Evolutionary conservation across 2,797 vertebrate species (phyloP), one percentile per base, ranked within the genome.

Genomic region (Helostoma temminkii): DNA sequence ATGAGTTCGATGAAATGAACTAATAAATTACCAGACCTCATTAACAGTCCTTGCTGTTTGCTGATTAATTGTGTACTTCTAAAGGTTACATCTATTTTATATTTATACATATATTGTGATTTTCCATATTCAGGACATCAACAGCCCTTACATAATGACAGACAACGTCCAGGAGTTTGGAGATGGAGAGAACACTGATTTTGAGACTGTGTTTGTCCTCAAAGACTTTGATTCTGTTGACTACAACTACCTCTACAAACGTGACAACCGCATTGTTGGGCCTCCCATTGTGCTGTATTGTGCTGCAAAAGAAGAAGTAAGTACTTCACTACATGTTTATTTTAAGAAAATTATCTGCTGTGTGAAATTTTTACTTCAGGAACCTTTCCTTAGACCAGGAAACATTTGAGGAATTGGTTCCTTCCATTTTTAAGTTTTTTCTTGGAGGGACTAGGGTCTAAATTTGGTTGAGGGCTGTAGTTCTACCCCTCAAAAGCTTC

Each of bases 261-360:
- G 88, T 1, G 96, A 98, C 10, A 96, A 93, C 85, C 94, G 97
- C 67, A 95, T 99, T 24, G 53, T 99, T 3, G 98, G 97, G 2
- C 97, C 97, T n/a, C 96, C 97, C 0, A 93, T 98, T 2, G 81
- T 98, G 39, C 87, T 98, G 77, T 93, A 91, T 60, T 98, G 95
- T 86, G 96, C 96, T 8, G 92, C 89, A 0, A 97, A 92, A 79
- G 92, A 93, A 74, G 96, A 97, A 93, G 98, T 98, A 88, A 80
- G 76, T 67, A n/a, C 4, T 24, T 48, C 11, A 16, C 18, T 18
- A 18, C 26, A 70, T 24, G 1, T 34, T 71, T 10, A 43, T 59
- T 63, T 26, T 22, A 43, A 37, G 24, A 19, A 53, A 68, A 25
- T 1, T 4, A 18, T 41, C 28, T 7, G 5, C 12, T 19, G 0